Percentiles rank a stretch among this genome's conserved stretches.
phyloP scores from a whole-genome alignment of 1,140 invertebrate genomes.

The Pomacea maculata region DNA sequence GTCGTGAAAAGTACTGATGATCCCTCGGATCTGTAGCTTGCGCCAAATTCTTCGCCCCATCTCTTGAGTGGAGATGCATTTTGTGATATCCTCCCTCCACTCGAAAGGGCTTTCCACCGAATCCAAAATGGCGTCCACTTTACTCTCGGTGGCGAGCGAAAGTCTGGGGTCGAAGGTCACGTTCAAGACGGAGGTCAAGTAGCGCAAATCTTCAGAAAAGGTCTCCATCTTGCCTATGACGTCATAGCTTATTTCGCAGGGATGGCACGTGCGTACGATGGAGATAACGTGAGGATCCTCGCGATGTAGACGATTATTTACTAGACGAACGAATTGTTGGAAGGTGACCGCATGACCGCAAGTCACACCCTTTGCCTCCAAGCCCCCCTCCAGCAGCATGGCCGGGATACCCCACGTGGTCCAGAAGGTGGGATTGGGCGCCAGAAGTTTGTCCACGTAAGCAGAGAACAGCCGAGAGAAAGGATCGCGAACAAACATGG shows the following conservation, averaged over 20 bases:
- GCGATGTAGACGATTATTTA: neutral
- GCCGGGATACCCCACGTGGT: neutral
- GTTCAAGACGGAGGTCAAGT: neutral
- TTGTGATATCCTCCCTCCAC: neutral
- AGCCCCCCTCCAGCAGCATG: neutral
- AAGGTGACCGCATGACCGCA: conserved; percentile 13
- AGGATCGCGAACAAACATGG: neutral
- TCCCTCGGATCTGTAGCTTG: neutral
- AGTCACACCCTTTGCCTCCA: neutral
- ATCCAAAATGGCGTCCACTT: conserved; percentile 4
- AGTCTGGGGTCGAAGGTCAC: neutral
- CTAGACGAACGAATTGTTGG: neutral
- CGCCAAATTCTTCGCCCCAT: conserved; percentile 5
- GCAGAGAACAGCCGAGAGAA: neutral
- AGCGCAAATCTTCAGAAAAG: neutral
- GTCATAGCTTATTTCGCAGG: neutral
- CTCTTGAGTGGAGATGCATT: conserved; percentile 3
- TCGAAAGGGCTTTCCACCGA: conserved; percentile 9
- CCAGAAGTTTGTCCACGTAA: no score
- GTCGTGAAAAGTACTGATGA: neutral
- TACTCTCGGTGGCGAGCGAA: neutral
- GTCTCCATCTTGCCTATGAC: conserved; percentile 2
- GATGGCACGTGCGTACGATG: neutral
- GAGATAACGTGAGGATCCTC: neutral
- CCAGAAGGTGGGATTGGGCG: no score